Base-by-base conservation (phyloP, 2,797 vertebrate genomes). In the Pyrrhura leucotis region DNA sequence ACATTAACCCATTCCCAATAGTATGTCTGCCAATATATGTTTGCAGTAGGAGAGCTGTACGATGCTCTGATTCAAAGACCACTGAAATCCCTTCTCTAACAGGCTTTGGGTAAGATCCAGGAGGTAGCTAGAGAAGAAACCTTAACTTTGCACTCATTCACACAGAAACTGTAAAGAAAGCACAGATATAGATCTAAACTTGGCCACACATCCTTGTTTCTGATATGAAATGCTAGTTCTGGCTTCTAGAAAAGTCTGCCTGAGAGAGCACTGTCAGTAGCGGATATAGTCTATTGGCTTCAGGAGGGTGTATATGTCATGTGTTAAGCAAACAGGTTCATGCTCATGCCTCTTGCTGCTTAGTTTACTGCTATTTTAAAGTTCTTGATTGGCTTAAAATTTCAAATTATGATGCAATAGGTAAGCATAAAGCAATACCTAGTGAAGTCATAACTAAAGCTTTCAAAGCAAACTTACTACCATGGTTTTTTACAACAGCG, bases 371-470 rank as follows among this genome's bases (percentile, higher is more conserved):
- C 51, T 88, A 4, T 63, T 86, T 90, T 54, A 42, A 63, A 78
- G 90, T 79, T 74, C 45, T 45, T 74, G 33, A 85, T 68, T 75
- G 83, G 78, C 51, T 88, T 94, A 73, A 62, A 87, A 91, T 91
- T 96, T 91, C 91, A 71, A 96, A 86, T 91, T 92, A 96, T 33
- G 78, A 85, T 96, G 62, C 63, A 83, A 79, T 94, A 78, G 77
- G 44, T 82, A 88, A 92, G 54, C 66, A 74, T 74, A 96, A 93
- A 94, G 84, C 82, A 92, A 50, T 94, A 95, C 88, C 91, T 96
- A 78, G 65, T 81, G 75, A 82, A 88, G 74, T 95, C 78, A 33
- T 94, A 89, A 95, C 78, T 92, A 89, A 96, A 87, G 40, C 48
- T 82, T 96, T 89, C 92, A 88, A 91, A 94, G 44, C 59, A 94